A percentile compares a stretch with the other conserved stretches of the same genome.
Conservation (phyloP, 2,113 vertebrate genomes). For the Campylomormyrus numenius region DNA sequence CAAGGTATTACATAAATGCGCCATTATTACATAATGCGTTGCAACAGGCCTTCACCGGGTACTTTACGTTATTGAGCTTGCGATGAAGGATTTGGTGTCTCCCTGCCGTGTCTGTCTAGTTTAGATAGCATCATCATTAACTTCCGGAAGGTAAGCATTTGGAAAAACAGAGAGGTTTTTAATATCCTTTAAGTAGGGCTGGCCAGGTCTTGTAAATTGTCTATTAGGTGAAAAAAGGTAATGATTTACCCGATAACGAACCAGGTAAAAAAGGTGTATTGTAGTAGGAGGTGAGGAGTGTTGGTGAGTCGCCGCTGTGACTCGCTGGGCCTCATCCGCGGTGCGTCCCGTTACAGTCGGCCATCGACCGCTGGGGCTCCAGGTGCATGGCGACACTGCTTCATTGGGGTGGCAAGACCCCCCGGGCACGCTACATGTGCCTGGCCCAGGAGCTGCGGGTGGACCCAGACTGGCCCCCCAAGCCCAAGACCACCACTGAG, state of each 20-base stretch:
- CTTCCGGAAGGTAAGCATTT: background rate
- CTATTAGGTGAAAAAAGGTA: background rate
- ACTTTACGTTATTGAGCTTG: background rate
- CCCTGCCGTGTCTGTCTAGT: background rate
- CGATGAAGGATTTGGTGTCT: background rate
- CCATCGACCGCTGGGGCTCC: constrained; percentile 58
- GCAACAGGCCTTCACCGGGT: constrained; percentile 5
- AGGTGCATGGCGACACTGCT: constrained; percentile 62
- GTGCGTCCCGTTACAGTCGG: constrained; percentile 50
- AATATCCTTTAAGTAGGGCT: background rate
- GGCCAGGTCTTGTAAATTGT: background rate
- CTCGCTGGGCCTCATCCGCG: background rate
- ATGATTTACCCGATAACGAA: background rate
- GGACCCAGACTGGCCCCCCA: constrained; percentile 81
- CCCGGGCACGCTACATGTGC: constrained; percentile 73
- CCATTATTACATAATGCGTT: background rate
- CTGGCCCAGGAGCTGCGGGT: constrained; percentile 79
- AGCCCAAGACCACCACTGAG: constrained; percentile 72
- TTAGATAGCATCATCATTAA: background rate
- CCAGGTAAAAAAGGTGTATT: background rate
- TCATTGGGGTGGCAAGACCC: constrained; percentile 55
- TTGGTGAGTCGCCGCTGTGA: background rate
- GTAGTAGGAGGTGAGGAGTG: background rate
- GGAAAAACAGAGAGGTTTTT: background rate
- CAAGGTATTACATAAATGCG: background rate